phyloP scores from a whole-genome alignment of 2,888 invertebrate species.

The Drosophila longiperda region DNA sequence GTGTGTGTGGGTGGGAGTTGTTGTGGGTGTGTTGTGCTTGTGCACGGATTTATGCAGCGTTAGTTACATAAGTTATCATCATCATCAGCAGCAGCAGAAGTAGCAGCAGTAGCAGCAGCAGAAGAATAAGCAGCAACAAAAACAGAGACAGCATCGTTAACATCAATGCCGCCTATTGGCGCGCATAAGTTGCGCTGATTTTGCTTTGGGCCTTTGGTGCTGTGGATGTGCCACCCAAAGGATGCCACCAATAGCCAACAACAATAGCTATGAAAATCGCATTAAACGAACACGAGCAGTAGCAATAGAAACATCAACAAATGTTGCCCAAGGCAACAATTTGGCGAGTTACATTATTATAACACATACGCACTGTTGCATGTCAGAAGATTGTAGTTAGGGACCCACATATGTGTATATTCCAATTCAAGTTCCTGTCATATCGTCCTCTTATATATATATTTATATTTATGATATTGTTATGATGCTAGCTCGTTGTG shows the following conservation, averaged over 20 bases:
- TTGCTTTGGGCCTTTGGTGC: slow-evolving; percentile 9
- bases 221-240: slow-evolving; percentile 15
- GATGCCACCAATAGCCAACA: slow-evolving; percentile 44
- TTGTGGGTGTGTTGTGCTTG: slow-evolving; percentile 28
- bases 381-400: slow-evolving; percentile 4
- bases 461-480: slow-evolving; percentile 4
- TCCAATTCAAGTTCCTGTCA: slow-evolving; percentile 12
- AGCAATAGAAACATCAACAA: slow-evolving; percentile 12
- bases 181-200: slow-evolving; percentile 47
- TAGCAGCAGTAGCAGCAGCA: slow-evolving; percentile 41
- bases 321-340: slow-evolving; percentile 29
- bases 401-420: slow-evolving; percentile 15
- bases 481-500: not conserved
- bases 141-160: slow-evolving; percentile 48
- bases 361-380: slow-evolving; percentile 44
- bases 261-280: slow-evolving; percentile 53
- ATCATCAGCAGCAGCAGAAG: slow-evolving; percentile 58
- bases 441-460: not conserved
- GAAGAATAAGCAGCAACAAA: slow-evolving; percentile 16
- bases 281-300: slow-evolving; percentile 17
- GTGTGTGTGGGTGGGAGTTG: slow-evolving; percentile 9
- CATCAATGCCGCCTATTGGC: slow-evolving; percentile 48
- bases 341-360: slow-evolving; percentile 29
- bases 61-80: slow-evolving; percentile 78
- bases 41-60: slow-evolving; percentile 77